Evolutionary conservation across 2,888 invertebrate genomes (phyloP).

Genomic region (Drepanosiphum platanoidis): DNA sequence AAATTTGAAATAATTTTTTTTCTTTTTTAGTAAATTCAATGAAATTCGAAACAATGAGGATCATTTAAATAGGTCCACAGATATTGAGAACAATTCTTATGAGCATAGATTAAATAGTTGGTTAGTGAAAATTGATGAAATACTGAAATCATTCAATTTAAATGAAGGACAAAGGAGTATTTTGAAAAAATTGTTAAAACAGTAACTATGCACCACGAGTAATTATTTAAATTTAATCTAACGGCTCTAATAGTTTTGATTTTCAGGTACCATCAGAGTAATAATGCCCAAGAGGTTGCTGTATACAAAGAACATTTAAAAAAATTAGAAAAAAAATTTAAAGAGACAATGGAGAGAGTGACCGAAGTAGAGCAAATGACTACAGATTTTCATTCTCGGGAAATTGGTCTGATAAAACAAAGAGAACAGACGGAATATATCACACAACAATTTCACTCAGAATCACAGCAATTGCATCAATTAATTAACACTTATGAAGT

Average conservation of each 20-base stretch:
- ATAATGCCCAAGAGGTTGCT: neutral
- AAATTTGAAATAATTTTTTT: neutral
- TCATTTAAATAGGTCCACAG: neutral
- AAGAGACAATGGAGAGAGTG: slow-evolving; percentile 4
- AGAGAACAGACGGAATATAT: slow-evolving; percentile 27
- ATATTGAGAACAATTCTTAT: neutral
- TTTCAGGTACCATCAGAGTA: slow-evolving; percentile 34
- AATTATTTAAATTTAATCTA: neutral
- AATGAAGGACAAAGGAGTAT: slow-evolving; percentile 42
- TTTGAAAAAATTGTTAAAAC: slow-evolving; percentile 42
- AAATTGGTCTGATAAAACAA: neutral
- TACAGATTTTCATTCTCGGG: neutral
- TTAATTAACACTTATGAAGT: slow-evolving; percentile 39
- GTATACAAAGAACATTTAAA: slow-evolving; percentile 18
- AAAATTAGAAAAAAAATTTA: slow-evolving; percentile 19
- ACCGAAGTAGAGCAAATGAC: slow-evolving; percentile 10
- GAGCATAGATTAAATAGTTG: slow-evolving; percentile 37
- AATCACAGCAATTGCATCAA: slow-evolving; percentile 29
- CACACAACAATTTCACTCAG: slow-evolving; percentile 9
- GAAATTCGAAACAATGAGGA: slow-evolving; percentile 11
- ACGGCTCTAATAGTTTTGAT: neutral
- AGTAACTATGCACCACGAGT: slow-evolving; percentile 1
- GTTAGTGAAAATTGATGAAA: slow-evolving; percentile 20
- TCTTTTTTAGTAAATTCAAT: neutral
- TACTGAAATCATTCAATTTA: slow-evolving; percentile 35